A percentile compares a stretch with the other conserved stretches of the same genome.
These are phyloP conservation scores for Carcina quercana DNA, from an alignment of 2,888 invertebrate species.

Conservation along the genomic window DNA sequence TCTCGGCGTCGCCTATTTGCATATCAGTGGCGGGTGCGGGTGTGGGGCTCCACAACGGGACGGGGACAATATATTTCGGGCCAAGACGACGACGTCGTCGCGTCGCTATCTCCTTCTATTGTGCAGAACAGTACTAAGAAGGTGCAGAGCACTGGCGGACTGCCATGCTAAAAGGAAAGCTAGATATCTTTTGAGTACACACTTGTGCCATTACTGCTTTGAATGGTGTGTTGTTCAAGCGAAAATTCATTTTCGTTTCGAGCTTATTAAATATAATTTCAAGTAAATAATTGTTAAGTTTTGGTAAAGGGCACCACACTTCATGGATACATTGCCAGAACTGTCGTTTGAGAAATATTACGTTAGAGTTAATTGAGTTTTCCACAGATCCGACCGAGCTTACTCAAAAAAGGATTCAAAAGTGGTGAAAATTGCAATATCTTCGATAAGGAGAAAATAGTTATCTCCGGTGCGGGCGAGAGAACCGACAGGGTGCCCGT, in stretches of 20 bases:
- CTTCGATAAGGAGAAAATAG: constrained; percentile 34
- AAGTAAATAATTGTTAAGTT: too few species aligned
- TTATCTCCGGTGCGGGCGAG: constrained; percentile 36
- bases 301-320: too few species aligned
- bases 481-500: too few species aligned
- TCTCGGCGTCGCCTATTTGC: constrained; percentile 59
- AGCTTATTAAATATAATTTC: too few species aligned
- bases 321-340: too few species aligned
- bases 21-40: constrained; percentile 55
- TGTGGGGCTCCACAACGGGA: constrained; percentile 39
- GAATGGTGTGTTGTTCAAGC: too few species aligned
- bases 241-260: too few species aligned
- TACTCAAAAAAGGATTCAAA: constrained; percentile 18
- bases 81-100: constrained; percentile 53
- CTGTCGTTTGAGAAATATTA: too few species aligned
- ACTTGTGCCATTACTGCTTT: too few species aligned
- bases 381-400: too few species aligned
- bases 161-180: constrained; percentile 8
- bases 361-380: too few species aligned
- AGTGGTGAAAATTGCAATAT: constrained; percentile 28
- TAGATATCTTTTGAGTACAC: constrained; percentile 1
- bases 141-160: constrained; percentile 19
- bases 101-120: constrained; percentile 53
- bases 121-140: constrained; percentile 37
- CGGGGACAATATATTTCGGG: constrained; percentile 56